Base-by-base conservation (phyloP, 2,888 invertebrate species). In the Cheilosia urbana region DNA sequence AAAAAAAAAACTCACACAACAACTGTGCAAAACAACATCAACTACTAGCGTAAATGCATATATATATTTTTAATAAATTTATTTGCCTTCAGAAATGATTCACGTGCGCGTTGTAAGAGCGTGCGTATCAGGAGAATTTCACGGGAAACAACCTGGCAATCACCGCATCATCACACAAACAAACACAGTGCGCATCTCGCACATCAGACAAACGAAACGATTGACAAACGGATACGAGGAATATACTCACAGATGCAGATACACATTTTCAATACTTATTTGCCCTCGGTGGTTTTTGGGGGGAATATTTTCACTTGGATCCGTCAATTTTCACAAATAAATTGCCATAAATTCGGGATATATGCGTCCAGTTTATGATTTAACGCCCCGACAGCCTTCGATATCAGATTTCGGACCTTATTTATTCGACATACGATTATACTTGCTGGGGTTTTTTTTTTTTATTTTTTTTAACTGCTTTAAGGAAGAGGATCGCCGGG, bases 51-150 rank as follows among this genome's bases (percentile, higher is more conserved):
- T 72, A 85, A 77, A 68, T 72, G 68, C 76, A 81, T 85, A 68
- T 72, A 81, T 2, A 30, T 81, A 68, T 81, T 81, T 81, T 85
- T 77, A 85, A 81, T 81, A 81, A 85, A 85, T 85, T 81, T 85
- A 85, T 85, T 85, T 81, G 76, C 85, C 85, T 81, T 85, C 85
- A 85, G 30, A 85, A 85, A 81, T 85, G 85, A 85, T 85, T 85
- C 85, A 85, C 85, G 81, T 81, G 85, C 72, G 62, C 72, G 57
- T 72, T 81, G 81, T 81, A 85, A 85, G 80, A 66, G 77, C 45
- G 21, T 85, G 81, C 85, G 85, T 85, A 81, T 85, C 68, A 62
- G 58, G 19, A 60, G 80, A 71, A 80, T 71, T 80, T 85, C 73
- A 69, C 51, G 34, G 75, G 69, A 84, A 73, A 60, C 81, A 83